A percentile compares a stretch with the other conserved stretches of the same genome.
These are phyloP conservation scores for Chaenocephalus aceratus DNA, from an alignment of 2,113 vertebrate species.

Conservation along the genomic window DNA sequence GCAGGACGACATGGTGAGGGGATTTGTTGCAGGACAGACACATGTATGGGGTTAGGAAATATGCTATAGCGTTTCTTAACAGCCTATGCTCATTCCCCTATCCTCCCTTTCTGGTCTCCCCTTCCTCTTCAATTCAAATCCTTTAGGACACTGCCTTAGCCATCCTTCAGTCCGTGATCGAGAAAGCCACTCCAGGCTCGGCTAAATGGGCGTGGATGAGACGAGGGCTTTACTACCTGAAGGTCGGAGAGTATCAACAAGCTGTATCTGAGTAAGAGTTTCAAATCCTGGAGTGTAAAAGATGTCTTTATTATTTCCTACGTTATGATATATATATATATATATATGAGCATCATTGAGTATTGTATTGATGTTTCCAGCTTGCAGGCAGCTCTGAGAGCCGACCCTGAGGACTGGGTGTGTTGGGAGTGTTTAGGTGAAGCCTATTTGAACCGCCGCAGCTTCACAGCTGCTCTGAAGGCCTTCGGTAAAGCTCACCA, in stretches of 20 bases:
- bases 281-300: background rate
- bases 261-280: constrained; percentile 92
- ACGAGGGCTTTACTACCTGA: constrained; percentile 92
- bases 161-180: constrained; percentile 89
- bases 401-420: constrained; percentile 94
- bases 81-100: background rate
- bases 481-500: constrained; percentile 92
- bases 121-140: background rate
- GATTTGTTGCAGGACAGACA: background rate
- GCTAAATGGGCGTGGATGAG: constrained; percentile 98
- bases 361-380: constrained; percentile 72
- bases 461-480: constrained; percentile 93
- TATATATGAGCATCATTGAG: background rate
- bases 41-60: no score
- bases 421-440: constrained; percentile 98
- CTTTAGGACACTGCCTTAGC: constrained; percentile 89
- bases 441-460: constrained; percentile 93
- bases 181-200: constrained; percentile 88
- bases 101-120: background rate
- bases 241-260: constrained; percentile 87
- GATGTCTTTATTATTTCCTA: background rate
- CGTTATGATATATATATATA: background rate
- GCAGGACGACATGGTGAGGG: constrained; percentile 90
- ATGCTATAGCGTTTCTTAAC: no score
- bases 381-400: constrained; percentile 95